phyloP scores from a whole-genome alignment of 2,797 vertebrate genomes.

The Rhinoraja longicauda region DNA sequence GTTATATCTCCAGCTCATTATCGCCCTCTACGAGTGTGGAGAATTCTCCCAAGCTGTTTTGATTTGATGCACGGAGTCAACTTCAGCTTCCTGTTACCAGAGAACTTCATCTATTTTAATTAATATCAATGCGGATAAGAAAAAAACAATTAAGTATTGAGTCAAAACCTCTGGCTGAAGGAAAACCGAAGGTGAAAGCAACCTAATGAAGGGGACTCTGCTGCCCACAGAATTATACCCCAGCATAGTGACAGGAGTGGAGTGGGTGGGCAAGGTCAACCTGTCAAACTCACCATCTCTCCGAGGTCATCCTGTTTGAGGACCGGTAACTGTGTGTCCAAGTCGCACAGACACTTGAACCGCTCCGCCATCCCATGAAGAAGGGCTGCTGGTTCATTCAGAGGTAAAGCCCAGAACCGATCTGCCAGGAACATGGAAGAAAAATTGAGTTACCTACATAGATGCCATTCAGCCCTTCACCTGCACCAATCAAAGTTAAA shows the following conservation, averaged over 20 bases:
- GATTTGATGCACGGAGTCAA: neutral
- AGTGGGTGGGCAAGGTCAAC: neutral
- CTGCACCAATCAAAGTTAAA: neutral
- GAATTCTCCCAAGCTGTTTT: neutral
- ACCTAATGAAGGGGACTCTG: neutral
- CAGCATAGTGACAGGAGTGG: neutral
- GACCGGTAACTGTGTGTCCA: conserved; percentile 83
- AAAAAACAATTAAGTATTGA: neutral
- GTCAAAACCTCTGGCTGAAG: neutral
- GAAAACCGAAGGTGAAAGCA: neutral
- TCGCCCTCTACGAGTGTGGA: neutral
- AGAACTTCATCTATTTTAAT: neutral
- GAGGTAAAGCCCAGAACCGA: conserved; percentile 75
- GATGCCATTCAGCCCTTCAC: neutral
- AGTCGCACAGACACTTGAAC: conserved; percentile 73
- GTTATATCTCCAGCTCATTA: neutral
- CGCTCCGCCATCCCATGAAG: conserved; percentile 73
- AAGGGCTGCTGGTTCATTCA: conserved; percentile 72
- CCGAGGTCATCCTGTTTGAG: conserved; percentile 80
- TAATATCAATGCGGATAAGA: no score
- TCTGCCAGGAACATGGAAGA: conserved; percentile 56
- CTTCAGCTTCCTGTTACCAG: neutral
- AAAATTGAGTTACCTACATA: neutral
- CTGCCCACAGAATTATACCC: neutral
- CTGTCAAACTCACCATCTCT: conserved; percentile 67